Base-by-base conservation (phyloP, 1,140 invertebrate species). In the Papilio glaucus region DNA sequence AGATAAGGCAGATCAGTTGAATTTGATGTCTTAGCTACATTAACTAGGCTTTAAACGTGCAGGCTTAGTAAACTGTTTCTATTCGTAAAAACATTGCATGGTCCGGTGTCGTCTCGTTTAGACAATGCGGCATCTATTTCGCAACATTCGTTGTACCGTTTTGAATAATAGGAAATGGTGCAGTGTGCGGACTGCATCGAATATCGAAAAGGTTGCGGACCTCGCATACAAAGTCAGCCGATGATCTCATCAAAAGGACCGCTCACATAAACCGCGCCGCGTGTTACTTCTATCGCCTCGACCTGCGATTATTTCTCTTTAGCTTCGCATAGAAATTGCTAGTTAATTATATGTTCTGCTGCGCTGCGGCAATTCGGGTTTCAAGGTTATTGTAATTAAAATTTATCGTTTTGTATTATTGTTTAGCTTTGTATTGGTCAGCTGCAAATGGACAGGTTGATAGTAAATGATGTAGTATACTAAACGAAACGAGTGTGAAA, bases 221-320 rank as follows among this genome's bases (percentile, higher is more conserved):
- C 15, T 85, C 78, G 89, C 87, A 92, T 91, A 91, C 89, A 88
- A 89, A 90, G 85, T 89, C 81, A 57, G 75, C 53, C 84, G 85
- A 75, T 90, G 89, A 92, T 90, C 85, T 91, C 90, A 92, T 92
- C 90, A 92, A 92, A 91, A 78, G 83, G 80, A 85, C 90, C 89
- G 90, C 87, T 83, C 82, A 82, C 85, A 86, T 87, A 85, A 89
- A 88, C 85, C 82, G 80, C 76, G 78, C 80, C 84, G 81, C 85
- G 84, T 86, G 83, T 80, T 84, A 86, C 83, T 86, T 83, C 85
- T 88, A 85, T 86, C 83, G 81, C 78, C 85, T 80, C 81, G 67
- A 76, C 73, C 74, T 78, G 74, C 88, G 78, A 89, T 89, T 88
- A 84, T 88, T 87, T 88, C 85, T 87, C 77, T 57, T 87, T 84